Base-by-base conservation (phyloP, 2,797 vertebrate genomes). In the Coregonus suidteri region DNA sequence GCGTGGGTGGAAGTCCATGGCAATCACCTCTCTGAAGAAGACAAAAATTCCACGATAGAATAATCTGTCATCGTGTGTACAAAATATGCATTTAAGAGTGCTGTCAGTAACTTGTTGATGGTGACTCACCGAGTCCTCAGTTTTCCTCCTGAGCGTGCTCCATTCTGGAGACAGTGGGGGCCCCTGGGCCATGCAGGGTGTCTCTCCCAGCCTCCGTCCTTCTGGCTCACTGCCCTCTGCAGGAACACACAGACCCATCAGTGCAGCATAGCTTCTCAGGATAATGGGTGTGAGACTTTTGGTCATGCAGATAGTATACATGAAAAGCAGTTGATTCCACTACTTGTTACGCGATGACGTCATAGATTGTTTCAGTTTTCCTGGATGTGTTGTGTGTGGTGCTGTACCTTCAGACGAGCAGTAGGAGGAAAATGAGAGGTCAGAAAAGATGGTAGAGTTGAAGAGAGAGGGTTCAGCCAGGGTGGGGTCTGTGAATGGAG, bases 1-100 rank as follows among this genome's bases (percentile, higher is more conserved):
- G 96, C 69, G 96, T 97, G 0, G 96, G 96, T 78, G 96, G 96
- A 69, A 97, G 94, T 83, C 96, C 96, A 4, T 95, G 96, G 88
- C 94, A 96, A 75, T 92, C 93, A 4, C 94, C 94, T 81, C 94
- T 95, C 96, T 97, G 90, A 74, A 47, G 87, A 20, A 86, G 82
- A 81, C 35, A 89, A 83, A 73, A 87, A n/a, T 47, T 47, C 37
- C 9, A 41, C 18, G 0, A 25, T 47, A 4, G 4, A 41, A 41
- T 13, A 15, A 14, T 37, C 30, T 37, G 7, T 41, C 18, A 37
- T 14, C 11, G 73, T 64, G 15, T 68, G 31, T 31, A 67, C 25
- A 67, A 31, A 30, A 67, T 14, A 67, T 5, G 4, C n/a, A 62
- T 4, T 25, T 4, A 68, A n/a, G 11, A 11, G 6, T 25, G 31